Percentiles rank a stretch among this genome's conserved stretches.
Conservation (phyloP, 2,113 vertebrate species). For the Seriola rivoliana region DNA sequence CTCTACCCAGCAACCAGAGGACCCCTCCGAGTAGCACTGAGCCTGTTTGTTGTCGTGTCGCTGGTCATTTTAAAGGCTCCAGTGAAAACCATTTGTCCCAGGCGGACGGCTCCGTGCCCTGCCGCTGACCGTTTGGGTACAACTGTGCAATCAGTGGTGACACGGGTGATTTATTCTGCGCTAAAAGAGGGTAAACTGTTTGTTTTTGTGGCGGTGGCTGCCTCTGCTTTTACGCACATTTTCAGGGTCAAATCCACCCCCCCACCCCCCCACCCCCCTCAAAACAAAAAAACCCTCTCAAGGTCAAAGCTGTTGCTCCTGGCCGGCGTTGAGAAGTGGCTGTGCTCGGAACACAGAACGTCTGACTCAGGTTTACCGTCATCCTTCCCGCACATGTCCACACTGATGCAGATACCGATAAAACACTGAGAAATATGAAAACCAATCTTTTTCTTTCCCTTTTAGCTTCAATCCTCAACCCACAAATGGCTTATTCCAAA, state of each 20-base stretch:
- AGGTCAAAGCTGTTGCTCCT: not conserved
- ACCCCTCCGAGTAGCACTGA: constrained; percentile 16
- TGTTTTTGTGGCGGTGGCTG: not conserved
- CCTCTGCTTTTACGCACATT: not conserved
- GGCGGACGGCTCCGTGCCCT: not conserved
- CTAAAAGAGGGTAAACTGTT: not conserved
- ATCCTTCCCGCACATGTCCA: not conserved
- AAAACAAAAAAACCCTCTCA: not conserved
- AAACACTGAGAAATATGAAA: no score
- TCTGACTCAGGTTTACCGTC: not conserved
- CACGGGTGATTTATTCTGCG: not conserved
- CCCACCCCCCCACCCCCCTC: no score
- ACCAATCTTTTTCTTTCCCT: no score
- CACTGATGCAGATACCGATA: not conserved
- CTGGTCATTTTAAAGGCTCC: constrained; percentile 18
- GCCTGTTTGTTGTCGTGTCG: constrained; percentile 14
- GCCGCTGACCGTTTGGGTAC: constrained; percentile 14
- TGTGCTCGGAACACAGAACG: no score
- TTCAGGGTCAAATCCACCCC: not conserved
- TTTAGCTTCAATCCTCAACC: no score
- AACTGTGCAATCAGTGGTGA: constrained; percentile 16
- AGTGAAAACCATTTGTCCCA: not conserved
- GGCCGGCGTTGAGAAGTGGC: no score
- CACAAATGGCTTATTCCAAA: no score
- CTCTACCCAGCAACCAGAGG: constrained; percentile 70